Evolutionary conservation across 2,797 vertebrate species (phyloP).

Genomic region (Anabacerthia variegaticeps): DNA sequence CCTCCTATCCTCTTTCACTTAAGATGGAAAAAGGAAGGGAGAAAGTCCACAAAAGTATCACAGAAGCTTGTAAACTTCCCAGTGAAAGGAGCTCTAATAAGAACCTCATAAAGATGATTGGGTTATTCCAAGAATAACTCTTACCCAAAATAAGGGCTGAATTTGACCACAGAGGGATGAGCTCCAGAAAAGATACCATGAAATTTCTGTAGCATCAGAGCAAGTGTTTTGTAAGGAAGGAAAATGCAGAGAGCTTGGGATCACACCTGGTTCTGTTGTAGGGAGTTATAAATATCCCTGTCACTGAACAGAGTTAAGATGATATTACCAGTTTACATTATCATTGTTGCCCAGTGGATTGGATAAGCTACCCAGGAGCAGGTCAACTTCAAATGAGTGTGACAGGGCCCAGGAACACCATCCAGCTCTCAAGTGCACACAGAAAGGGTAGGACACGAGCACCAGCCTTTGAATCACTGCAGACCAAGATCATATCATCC

Average conservation of each 20-base stretch:
- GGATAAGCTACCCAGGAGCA: background rate
- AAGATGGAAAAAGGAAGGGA: background rate
- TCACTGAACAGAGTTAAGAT: background rate
- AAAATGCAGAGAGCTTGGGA: background rate
- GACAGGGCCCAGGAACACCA: background rate
- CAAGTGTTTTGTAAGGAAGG: background rate
- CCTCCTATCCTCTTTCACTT: background rate
- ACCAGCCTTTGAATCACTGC: background rate
- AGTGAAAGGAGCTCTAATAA: background rate
- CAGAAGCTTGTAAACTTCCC: background rate
- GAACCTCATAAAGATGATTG: background rate
- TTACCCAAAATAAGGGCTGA: background rate
- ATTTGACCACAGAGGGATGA: background rate
- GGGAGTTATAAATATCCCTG: background rate
- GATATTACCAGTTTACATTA: background rate
- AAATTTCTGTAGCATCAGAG: background rate
- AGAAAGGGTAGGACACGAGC: background rate
- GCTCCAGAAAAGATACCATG: background rate
- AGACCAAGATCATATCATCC: slow-evolving; percentile 9
- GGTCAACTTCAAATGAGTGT: rapidly evolving
- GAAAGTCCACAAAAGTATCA: background rate
- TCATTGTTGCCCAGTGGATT: background rate
- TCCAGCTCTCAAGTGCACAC: background rate
- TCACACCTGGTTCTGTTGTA: background rate
- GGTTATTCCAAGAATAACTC: background rate